Conservation (phyloP, 1,140 invertebrate species). For the Pseudomyrmex concolor region DNA sequence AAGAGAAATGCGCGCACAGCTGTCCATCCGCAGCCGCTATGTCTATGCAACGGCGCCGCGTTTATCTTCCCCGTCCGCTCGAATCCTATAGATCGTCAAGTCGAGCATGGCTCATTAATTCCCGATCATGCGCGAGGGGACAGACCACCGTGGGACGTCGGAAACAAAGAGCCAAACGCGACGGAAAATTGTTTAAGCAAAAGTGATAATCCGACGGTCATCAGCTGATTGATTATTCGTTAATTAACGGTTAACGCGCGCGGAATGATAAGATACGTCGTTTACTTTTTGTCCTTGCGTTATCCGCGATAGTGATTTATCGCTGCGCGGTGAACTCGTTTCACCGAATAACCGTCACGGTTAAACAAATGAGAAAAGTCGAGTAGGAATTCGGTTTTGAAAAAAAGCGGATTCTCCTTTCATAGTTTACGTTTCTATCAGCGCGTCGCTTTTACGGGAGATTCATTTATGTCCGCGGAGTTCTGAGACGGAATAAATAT, state of each 20-base stretch:
- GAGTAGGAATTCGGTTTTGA: conserved; percentile 3
- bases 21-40: conserved; percentile 1
- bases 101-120: conserved; percentile 46
- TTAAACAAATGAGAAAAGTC: background rate
- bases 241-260: background rate
- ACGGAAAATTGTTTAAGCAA: conserved; percentile 29
- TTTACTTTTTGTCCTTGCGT: background rate
- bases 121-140: conserved; percentile 4
- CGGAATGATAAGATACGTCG: background rate
- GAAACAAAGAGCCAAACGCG: conserved; percentile 11
- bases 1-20: conserved; percentile 31
- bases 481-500: conserved; percentile 60
- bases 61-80: conserved; percentile 54
- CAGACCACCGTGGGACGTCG: conserved; percentile 8
- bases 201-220: background rate
- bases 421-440: conserved; percentile 8
- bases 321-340: background rate
- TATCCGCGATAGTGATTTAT: background rate
- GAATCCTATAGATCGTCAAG: conserved; percentile 41
- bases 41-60: conserved; percentile 47
- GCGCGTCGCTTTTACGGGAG: conserved; percentile 5
- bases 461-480: conserved; percentile 49
- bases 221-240: conserved; percentile 2
- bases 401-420: too few species aligned
- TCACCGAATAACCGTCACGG: background rate